Evolutionary conservation across 2,113 vertebrate species (phyloP), one percentile per base, ranked within the genome.

Genomic region (Nicator chloris): DNA sequence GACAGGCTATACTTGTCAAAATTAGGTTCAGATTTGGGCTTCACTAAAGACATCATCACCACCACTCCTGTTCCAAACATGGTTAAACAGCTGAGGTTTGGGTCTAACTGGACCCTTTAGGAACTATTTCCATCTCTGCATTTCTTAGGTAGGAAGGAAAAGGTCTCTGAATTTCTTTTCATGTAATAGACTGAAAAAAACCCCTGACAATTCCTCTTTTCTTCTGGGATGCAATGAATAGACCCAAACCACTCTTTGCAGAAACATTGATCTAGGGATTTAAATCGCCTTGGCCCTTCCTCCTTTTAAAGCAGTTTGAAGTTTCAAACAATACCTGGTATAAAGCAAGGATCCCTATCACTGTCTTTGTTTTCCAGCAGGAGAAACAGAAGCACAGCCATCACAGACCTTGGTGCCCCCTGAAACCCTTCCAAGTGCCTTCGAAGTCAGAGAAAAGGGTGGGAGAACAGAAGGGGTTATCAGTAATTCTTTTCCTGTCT

Each of bases 1-100:
- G 27, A 64, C 26, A 59, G 0, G 6, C 9, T 0, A 0, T 5
- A 31, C 15, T 16, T 53, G 26, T 31, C 53, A 80, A 12, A 88
- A 21, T 73, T 8, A n/a, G 19, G 13, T 61, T 71, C 33, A 45
- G 30, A 50, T n/a, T 53, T 30, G 50, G 44, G 31, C 49, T 89
- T 77, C 69, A 21, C 15, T 13, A 8, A 79, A 84, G 59, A n/a
- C 31, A 72, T 44, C 33, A 63, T 16, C 16, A 37, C 11, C 18
- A 39, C 12, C 42, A 37, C 42, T 65, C 75, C 51, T 0, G 0
- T 22, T 53, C 44, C 64, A 89, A 51, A 56, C 13, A 45, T 0
- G 2, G 10, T 22, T 76, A 24, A 86, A 73, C 39, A 76, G 49
- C 59, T 18, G 37, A 56, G 35, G 33, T 57, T 82, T 63, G 22